Percentiles rank a stretch among this genome's conserved stretches.
Conservation (phyloP, 2,888 invertebrate genomes). For the Chelonus formosanus region DNA sequence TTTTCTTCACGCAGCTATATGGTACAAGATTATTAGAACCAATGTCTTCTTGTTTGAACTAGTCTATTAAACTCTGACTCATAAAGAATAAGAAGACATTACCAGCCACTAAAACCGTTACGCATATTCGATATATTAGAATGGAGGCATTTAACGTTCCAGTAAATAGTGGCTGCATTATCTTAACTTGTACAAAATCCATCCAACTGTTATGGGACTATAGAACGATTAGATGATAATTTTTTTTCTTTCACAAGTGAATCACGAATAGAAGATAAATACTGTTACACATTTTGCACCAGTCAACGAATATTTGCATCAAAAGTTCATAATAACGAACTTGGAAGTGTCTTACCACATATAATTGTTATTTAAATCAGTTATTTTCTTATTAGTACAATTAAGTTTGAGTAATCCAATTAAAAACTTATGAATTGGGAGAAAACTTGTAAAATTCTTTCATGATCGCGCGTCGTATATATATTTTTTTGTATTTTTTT, state of each 20-base stretch:
- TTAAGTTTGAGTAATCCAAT: constrained; percentile 1
- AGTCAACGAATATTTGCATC: constrained; percentile 13
- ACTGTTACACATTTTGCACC: constrained; percentile 21
- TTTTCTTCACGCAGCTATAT: constrained; percentile 8
- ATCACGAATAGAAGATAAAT: constrained; percentile 29
- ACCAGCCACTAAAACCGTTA: constrained; percentile 1
- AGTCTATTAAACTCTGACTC: too few species aligned
- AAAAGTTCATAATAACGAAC: constrained; percentile 5
- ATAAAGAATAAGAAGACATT: constrained; percentile 32
- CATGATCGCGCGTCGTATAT: neutral
- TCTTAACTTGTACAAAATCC: constrained; percentile 35
- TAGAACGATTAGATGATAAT: constrained; percentile 13
- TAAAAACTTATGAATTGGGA: constrained; percentile 5
- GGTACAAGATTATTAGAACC: too few species aligned
- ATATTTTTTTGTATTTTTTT: constrained; percentile 32
- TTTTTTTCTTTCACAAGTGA: constrained; percentile 22
- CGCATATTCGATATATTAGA: neutral
- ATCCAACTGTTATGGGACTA: constrained; percentile 26
- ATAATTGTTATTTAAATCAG: too few species aligned
- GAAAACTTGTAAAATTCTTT: neutral
- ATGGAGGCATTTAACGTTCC: neutral
- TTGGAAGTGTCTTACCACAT: constrained; percentile 9
- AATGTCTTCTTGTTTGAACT: too few species aligned
- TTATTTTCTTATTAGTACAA: neutral
- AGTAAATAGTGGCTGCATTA: constrained; percentile 26